Percentiles rank a stretch among this genome's conserved stretches.
Conservation (phyloP, 2,797 vertebrate species). For the Hipposideros larvatus region DNA sequence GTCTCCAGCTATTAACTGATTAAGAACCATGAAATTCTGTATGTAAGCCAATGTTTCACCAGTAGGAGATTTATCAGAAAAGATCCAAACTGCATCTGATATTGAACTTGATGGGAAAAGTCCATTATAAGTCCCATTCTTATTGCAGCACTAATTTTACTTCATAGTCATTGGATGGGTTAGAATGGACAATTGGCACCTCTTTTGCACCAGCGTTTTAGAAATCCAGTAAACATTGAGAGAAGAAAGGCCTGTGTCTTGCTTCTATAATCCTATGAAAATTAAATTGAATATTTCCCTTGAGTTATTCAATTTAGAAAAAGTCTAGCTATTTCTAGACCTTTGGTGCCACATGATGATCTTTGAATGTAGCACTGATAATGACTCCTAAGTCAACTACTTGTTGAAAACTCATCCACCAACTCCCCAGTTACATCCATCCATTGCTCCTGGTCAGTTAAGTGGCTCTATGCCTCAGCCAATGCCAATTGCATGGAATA, state of each 20-base stretch:
- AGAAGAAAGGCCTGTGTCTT: neutral
- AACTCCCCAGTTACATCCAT: neutral
- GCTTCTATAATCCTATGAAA: neutral
- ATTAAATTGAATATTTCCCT: neutral
- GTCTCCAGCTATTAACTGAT: neutral
- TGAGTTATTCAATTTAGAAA: conserved; percentile 7
- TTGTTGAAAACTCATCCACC: conserved; percentile 37
- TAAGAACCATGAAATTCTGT: neutral
- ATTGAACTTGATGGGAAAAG: neutral
- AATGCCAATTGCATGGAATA: neutral
- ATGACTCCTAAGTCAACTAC: neutral
- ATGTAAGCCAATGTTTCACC: neutral
- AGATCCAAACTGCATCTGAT: neutral
- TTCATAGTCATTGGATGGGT: neutral
- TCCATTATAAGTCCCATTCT: neutral
- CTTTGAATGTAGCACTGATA: neutral
- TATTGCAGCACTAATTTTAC: neutral
- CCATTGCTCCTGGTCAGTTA: neutral
- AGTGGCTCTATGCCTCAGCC: conserved; percentile 25
- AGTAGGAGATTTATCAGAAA: neutral
- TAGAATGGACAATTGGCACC: neutral
- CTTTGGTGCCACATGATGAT: neutral
- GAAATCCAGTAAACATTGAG: neutral
- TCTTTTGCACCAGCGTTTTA: neutral
- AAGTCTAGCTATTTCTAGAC: neutral